Base-by-base conservation (phyloP, 2,113 vertebrate genomes). In the Cyanoliseus patagonus region DNA sequence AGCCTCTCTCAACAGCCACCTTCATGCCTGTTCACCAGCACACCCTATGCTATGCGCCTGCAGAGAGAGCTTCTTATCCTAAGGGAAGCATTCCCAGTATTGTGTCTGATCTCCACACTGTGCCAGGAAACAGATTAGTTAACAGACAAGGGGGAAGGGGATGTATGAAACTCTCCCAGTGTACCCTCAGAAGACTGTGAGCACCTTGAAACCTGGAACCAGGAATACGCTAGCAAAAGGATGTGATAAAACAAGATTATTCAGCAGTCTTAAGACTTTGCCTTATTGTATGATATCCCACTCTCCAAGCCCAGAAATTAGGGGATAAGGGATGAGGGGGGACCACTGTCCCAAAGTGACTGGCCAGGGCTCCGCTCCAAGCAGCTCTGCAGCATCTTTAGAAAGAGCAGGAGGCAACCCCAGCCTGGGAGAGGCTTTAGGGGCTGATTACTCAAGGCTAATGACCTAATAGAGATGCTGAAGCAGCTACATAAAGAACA, bases 31-130 rank as follows among this genome's bases (percentile, higher is more conserved):
- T 18, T 73, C 62, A 55, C 14, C 52, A 74, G 49, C 61, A 31
- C 0, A 1, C 17, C 24, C 39, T 18, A 23, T 1, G 2, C 63
- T 51, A 24, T 0, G 2, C 3, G 28, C 28, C 68, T 53, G 11
- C 67, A 28, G 28, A 33, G 66, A 84, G 44, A 80, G 37, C 46
- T 73, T 27, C 76, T 28, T 42, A 37, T 37, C 63, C 27, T 30
- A 27, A 41, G 51, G n/a, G 85, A 88, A 83, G 25, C 6, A 20
- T 49, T 81, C 68, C 49, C 41, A 11, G 57, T 20, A 51, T 49
- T 5, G 0, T 3, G 14, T 47, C 52, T 16, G 22, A 61, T 24
- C 53, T 70, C 46, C 15, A 5, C 17, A 17, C 27, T 1, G 0
- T 42, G 55, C 51, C 81, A 85, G 64, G 17, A 55, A 75, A 37